Percentiles rank a stretch among this genome's conserved stretches.
These are phyloP conservation scores for Alosa alosa DNA, from an alignment of 2,113 vertebrate genomes.

Conservation along the genomic window DNA sequence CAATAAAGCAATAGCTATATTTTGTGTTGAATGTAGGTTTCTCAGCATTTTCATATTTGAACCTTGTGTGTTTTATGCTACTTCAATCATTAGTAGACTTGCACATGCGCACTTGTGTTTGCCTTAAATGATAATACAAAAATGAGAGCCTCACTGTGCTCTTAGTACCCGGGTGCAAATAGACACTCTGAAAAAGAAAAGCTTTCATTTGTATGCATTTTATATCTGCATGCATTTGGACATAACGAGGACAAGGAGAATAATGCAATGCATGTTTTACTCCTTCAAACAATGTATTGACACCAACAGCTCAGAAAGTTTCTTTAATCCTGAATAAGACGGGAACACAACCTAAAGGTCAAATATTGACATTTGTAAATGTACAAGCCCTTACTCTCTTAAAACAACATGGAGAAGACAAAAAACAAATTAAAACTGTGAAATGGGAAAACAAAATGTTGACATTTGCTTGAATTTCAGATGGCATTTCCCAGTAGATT, in stretches of 20 bases:
- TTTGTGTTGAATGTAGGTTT: too few relatives aligned
- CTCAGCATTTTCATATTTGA: too few relatives aligned
- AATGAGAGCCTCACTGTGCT: too few relatives aligned
- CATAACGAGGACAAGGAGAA: not conserved
- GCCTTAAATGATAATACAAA: not conserved
- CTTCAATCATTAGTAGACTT: too few relatives aligned
- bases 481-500: not conserved
- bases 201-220: not conserved
- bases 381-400: slow-evolving; percentile 33
- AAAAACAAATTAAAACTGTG: slow-evolving; percentile 33
- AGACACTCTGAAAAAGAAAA: not conserved
- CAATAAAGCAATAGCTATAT: too few relatives aligned
- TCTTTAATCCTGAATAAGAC: slow-evolving; percentile 43
- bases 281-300: not conserved
- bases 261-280: not conserved
- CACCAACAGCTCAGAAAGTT: slow-evolving; percentile 21
- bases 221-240: not conserved
- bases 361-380: slow-evolving; percentile 50
- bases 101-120: too few relatives aligned
- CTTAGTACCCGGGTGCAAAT: too few relatives aligned
- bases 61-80: too few relatives aligned
- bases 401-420: slow-evolving; percentile 37
- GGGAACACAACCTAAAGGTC: slow-evolving; percentile 53
- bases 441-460: slow-evolving; percentile 22
- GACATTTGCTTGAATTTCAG: slow-evolving; percentile 41